Percentiles rank a stretch among this genome's conserved stretches.
phyloP scores from a whole-genome alignment of 2,888 invertebrate species.

The Pristionchus entomophagus region DNA sequence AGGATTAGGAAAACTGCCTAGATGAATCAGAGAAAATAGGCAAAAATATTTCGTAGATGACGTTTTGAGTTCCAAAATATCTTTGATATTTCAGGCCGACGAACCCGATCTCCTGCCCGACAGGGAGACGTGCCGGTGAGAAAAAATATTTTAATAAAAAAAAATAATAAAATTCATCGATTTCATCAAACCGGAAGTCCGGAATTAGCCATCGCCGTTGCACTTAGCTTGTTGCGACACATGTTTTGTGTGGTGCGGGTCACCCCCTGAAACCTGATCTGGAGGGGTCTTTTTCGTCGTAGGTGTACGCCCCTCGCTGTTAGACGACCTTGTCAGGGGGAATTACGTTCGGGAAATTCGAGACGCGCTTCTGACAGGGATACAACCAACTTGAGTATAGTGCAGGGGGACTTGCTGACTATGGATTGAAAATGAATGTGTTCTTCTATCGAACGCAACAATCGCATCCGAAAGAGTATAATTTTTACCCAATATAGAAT shows the following conservation, averaged over 20 bases:
- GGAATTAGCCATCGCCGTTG: not conserved
- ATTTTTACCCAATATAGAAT: too few relatives aligned
- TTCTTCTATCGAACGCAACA: too few relatives aligned
- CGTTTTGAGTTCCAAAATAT: too few relatives aligned
- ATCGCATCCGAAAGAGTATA: too few relatives aligned
- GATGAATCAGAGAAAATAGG: too few relatives aligned
- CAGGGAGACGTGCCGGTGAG: conserved; percentile 49
- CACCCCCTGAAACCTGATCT: not conserved
- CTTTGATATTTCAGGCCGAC: not conserved
- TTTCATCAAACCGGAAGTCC: not conserved
- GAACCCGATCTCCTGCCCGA: conserved; percentile 40
- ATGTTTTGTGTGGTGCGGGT: conserved; percentile 25
- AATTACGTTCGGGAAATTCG: conserved; percentile 28
- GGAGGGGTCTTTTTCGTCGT: conserved; percentile 1
- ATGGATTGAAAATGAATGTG: too few relatives aligned
- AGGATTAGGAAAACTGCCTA: too few relatives aligned
- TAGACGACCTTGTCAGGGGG: conserved; percentile 22
- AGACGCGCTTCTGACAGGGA: not conserved
- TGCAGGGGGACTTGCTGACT: too few relatives aligned
- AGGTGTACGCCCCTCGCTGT: not conserved
- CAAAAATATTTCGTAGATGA: too few relatives aligned
- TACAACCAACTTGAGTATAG: not conserved
- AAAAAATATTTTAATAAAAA: not conserved
- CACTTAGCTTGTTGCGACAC: not conserved
- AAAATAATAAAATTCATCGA: too few relatives aligned